Conservation (phyloP, 2,113 vertebrate genomes). For the Progne subis region DNA sequence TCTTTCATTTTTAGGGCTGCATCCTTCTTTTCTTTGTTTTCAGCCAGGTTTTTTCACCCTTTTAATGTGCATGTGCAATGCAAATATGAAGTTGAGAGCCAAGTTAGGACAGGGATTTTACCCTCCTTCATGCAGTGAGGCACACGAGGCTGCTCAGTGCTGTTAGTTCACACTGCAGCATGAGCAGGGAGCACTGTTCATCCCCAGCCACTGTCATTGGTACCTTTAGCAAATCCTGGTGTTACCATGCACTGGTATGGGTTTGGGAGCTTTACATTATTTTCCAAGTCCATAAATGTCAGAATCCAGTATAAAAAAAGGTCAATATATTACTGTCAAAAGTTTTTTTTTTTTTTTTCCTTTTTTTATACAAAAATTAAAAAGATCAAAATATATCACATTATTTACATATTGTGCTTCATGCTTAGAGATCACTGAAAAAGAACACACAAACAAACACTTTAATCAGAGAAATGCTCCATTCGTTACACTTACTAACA, state of each 20-base stretch:
- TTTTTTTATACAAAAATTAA: slow-evolving; percentile 79
- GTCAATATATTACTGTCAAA: slow-evolving; percentile 92
- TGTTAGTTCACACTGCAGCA: slow-evolving; percentile 50
- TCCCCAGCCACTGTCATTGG: background rate
- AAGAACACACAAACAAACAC: slow-evolving; percentile 65
- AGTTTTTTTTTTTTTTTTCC: slow-evolving; percentile 56
- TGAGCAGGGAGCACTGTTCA: slow-evolving; percentile 24
- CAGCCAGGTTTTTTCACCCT: slow-evolving; percentile 48
- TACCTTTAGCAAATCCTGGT: background rate
- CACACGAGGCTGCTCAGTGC: background rate
- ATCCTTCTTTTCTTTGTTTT: slow-evolving; percentile 37
- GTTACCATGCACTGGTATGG: background rate
- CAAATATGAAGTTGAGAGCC: slow-evolving; percentile 25
- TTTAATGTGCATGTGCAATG: background rate
- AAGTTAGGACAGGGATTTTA: background rate
- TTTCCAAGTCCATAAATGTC: slow-evolving; percentile 56
- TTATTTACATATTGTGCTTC: slow-evolving; percentile 83
- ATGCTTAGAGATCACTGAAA: slow-evolving; percentile 90
- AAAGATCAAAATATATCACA: slow-evolving; percentile 86
- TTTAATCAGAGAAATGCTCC: background rate
- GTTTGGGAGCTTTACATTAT: slow-evolving; percentile 31
- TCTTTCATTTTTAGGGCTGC: slow-evolving; percentile 25
- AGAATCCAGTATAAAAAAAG: slow-evolving; percentile 71
- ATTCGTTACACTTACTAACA: background rate
- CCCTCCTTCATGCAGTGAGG: background rate